Evolutionary conservation across 2,113 vertebrate species (phyloP).

Genomic region (Grammomys surdaster): DNA sequence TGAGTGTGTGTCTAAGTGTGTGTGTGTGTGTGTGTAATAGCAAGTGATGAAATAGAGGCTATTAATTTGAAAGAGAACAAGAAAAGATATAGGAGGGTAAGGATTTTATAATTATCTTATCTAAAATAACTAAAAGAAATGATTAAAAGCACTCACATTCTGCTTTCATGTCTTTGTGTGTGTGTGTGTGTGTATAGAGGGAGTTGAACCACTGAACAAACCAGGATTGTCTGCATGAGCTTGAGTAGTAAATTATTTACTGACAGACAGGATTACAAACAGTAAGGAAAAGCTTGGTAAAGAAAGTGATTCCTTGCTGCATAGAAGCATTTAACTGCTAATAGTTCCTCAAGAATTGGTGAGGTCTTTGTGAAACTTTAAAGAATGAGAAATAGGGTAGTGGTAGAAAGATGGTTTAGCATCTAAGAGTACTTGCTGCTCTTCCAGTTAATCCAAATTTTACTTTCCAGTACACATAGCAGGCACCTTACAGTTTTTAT

Average conservation of each 20-base stretch:
- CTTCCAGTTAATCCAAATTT: not conserved
- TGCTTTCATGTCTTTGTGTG: not conserved
- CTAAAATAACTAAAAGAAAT: not conserved
- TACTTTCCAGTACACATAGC: fast-evolving
- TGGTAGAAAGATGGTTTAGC: not conserved
- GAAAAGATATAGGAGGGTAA: not conserved
- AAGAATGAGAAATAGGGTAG: not conserved
- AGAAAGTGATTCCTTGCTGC: not conserved
- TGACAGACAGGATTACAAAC: not conserved
- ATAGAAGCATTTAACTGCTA: not conserved
- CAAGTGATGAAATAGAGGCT: not conserved
- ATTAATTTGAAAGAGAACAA: not conserved
- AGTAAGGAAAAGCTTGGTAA: not conserved
- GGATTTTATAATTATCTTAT: not conserved
- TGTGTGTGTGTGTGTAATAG: too few relatives aligned
- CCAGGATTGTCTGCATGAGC: not conserved
- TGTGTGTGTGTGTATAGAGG: too few relatives aligned
- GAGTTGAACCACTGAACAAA: not conserved
- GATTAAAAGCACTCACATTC: not conserved
- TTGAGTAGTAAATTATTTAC: not conserved
- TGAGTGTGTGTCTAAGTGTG: too few relatives aligned
- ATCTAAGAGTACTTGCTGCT: not conserved
- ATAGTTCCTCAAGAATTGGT: not conserved
- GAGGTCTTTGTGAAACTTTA: not conserved
- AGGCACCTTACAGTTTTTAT: not conserved